These are phyloP conservation scores for Pteronotus mesoamericanus DNA, from an alignment of 2,797 vertebrate genomes.

Conservation along the genomic window DNA sequence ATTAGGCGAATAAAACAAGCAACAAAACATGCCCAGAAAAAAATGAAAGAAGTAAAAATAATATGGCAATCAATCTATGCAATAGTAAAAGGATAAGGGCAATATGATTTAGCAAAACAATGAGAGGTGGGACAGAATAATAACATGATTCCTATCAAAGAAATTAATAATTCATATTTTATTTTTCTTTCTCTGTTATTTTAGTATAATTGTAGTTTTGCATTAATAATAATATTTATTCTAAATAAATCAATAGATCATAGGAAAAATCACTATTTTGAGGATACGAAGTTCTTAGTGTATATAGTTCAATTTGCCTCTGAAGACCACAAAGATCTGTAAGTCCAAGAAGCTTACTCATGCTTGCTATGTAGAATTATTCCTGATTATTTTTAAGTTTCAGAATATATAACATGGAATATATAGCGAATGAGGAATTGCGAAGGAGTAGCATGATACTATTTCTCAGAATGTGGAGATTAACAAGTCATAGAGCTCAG, in stretches of 20 bases:
- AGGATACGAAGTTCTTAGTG: not conserved
- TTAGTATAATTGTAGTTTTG: not conserved
- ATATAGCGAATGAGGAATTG: too few relatives aligned
- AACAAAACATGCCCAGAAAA: not conserved
- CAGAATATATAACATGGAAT: not conserved
- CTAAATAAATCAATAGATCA: not conserved
- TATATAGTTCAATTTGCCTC: not conserved
- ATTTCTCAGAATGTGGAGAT: not conserved
- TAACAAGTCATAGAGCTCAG: not conserved
- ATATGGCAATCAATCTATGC: not conserved
- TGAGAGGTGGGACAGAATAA: not conserved
- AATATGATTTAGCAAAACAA: not conserved
- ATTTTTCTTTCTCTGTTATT: not conserved
- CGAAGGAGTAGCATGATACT: not conserved
- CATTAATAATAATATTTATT: not conserved
- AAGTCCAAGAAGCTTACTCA: not conserved
- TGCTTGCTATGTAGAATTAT: not conserved
- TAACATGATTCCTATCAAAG: not conserved
- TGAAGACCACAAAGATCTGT: not conserved
- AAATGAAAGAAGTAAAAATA: not conserved
- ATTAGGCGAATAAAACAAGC: not conserved
- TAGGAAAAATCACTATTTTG: not conserved
- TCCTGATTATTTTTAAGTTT: not conserved
- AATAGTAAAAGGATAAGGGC: not conserved
- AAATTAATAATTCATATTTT: not conserved